Base-by-base conservation (phyloP, 2,888 invertebrate genomes). In the Lasioglossum leucozonium region DNA sequence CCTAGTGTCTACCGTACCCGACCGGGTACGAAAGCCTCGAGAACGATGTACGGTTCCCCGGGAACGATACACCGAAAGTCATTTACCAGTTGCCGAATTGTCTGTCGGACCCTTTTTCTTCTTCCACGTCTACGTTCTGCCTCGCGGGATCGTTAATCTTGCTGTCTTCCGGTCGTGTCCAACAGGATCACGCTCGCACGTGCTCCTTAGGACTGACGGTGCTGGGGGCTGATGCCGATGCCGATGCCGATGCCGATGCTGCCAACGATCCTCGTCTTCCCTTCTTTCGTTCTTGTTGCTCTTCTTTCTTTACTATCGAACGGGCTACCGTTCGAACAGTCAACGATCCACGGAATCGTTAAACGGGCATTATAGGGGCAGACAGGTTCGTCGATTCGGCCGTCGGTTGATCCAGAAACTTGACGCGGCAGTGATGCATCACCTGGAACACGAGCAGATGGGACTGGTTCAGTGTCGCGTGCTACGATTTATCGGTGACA, bases 1-100 rank as follows among this genome's bases (percentile, higher is more conserved):
- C 89, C 89, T 79, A 89, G 88, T 89, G 85, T 91, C 87, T 90
- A 91, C 81, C 93, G 93, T 93, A 93, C 93, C 93, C 94, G 76
- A 79, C 67, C 77, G 93, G 93, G 93, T 93, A 93, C 93, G 92
- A 85, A 81, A 37, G 47, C 76, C 71, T 72, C 72, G 80, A 51
- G 73, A 26, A 79, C 65, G 74, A 58, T 58, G 72, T 44, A 82
- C 82, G 83, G 44, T 71, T 69, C 67, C 77, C 74, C 78, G 69
- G 6, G 40, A 69, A 42, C 72, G 76, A 40, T 78, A 42, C 44
- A 71, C 71, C 81, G 71, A 89, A 75, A 80, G 62, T 81, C 91
- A 87, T 89, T 87, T 87, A 89, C 87, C 76, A 30, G 34, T 84
- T 72, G n/a, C 22, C 81, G 44, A 58, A 76, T 62, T 37, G 71